phyloP scores from a whole-genome alignment of 2,888 invertebrate genomes.

The Pristionchus maxplancki region DNA sequence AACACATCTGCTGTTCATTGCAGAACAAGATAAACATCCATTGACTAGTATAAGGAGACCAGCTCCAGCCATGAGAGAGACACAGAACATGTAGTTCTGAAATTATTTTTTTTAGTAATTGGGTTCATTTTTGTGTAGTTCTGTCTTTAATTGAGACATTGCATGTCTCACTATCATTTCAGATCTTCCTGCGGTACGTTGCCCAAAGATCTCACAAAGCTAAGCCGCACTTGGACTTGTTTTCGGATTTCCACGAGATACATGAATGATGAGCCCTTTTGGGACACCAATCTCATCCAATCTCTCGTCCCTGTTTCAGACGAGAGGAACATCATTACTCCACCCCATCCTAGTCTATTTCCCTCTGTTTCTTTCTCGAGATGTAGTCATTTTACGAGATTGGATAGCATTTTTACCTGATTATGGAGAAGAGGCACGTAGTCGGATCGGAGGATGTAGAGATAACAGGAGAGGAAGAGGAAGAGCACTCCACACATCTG shows the following conservation, averaged over 20 bases:
- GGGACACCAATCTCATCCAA: background rate
- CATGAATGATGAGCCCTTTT: background rate
- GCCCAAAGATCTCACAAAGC: background rate
- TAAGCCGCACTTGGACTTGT: background rate
- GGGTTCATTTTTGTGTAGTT: background rate
- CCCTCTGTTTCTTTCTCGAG: background rate
- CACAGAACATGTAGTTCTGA: slow-evolving; percentile 53
- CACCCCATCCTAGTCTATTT: background rate
- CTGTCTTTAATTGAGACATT: background rate
- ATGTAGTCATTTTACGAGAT: background rate
- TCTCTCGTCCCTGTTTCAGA: background rate
- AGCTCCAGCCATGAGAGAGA: slow-evolving; percentile 51
- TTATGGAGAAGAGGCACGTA: slow-evolving; percentile 50
- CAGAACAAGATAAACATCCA: slow-evolving; percentile 51
- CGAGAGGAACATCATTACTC: background rate
- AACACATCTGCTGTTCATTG: slow-evolving; percentile 48
- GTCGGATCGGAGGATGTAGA: slow-evolving; percentile 52
- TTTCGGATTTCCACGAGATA: background rate
- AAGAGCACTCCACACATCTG: slow-evolving; percentile 54
- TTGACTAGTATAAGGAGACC: slow-evolving; percentile 52
- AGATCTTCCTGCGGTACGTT: background rate
- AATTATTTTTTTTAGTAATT: background rate
- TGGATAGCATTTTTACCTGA: background rate
- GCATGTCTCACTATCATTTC: background rate
- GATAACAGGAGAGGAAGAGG: slow-evolving; percentile 53